A percentile compares a stretch with the other conserved stretches of the same genome.
These are phyloP conservation scores for Bombus huntii DNA, from an alignment of 1,140 invertebrate genomes.

Conservation along the genomic window DNA sequence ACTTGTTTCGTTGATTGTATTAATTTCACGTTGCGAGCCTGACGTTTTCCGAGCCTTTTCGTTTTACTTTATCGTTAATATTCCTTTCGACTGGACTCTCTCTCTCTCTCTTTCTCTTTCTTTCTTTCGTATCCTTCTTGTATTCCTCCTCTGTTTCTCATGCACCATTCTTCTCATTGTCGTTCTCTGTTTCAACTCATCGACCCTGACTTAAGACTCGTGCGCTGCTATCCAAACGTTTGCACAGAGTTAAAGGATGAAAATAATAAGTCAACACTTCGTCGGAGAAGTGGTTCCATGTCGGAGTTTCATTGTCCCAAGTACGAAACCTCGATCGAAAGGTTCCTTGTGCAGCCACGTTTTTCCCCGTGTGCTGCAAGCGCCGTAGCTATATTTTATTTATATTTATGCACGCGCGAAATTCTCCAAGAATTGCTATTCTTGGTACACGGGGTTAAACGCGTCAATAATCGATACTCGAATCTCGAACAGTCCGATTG, in stretches of 20 bases:
- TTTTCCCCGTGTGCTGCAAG: no score
- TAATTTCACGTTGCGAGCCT: background rate
- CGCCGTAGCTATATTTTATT: no score
- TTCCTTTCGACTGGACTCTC: constrained; percentile 10
- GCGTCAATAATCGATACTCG: no score
- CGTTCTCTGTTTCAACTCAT: background rate
- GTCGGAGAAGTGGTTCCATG: background rate
- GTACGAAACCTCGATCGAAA: constrained; percentile 43
- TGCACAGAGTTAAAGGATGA: constrained; percentile 67
- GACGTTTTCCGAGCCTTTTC: background rate
- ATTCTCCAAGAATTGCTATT: no score
- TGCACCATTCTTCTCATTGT: background rate
- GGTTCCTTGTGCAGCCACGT: no score
- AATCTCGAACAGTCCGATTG: no score
- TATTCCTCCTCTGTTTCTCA: background rate
- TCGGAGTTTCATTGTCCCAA: constrained; percentile 61
- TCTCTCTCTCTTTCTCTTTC: background rate
- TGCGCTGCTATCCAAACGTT: constrained; percentile 68
- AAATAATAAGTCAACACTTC: constrained; percentile 71
- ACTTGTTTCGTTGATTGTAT: background rate
- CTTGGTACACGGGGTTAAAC: no score
- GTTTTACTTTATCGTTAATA: constrained; percentile 37
- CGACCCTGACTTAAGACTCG: background rate
- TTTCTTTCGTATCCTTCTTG: background rate
- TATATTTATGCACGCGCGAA: no score